A percentile compares a stretch with the other conserved stretches of the same genome.
Conservation (phyloP, 2,888 invertebrate species). For the Luperina nickerlii region DNA sequence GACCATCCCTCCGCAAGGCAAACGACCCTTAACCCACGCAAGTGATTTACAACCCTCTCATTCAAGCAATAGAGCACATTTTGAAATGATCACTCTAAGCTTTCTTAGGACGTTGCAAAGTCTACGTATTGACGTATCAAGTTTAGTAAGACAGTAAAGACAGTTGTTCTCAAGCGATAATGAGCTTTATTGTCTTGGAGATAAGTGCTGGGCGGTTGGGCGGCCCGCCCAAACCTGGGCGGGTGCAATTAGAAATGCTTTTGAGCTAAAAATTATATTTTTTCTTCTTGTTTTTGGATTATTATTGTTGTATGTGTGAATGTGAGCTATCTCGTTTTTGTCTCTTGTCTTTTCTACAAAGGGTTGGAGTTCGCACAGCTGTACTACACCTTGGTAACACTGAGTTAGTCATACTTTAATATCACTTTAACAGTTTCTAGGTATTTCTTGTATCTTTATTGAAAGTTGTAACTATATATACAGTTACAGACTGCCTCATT, state of each 20-base stretch:
- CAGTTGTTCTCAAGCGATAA: constrained; percentile 77
- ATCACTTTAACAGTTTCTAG: not conserved
- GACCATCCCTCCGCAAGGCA: constrained; percentile 76
- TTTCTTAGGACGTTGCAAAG: constrained; percentile 86
- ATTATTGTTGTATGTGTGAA: constrained; percentile 67
- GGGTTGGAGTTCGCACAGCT: constrained; percentile 4
- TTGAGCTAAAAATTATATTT: constrained; percentile 81
- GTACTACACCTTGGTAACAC: not conserved
- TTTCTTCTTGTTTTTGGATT: constrained; percentile 74
- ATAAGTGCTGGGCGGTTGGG: constrained; percentile 78
- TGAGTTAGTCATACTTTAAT: not conserved
- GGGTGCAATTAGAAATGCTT: constrained; percentile 86
- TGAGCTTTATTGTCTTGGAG: constrained; percentile 77
- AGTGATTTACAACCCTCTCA: constrained; percentile 66
- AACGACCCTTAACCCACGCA: constrained; percentile 77
- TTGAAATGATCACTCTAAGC: constrained; percentile 75
- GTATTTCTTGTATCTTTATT: not conserved
- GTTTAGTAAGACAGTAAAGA: constrained; percentile 86
- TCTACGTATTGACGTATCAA: constrained; percentile 80
- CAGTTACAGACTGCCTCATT: not conserved
- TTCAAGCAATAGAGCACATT: constrained; percentile 76
- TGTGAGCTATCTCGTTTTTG: constrained; percentile 39
- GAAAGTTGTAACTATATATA: not conserved
- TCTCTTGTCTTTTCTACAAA: constrained; percentile 4
- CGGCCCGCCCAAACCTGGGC: constrained; percentile 84